A percentile compares a stretch with the other conserved stretches of the same genome.
Conservation (phyloP, 1,140 invertebrate genomes). For the Tribolium castaneum region DNA sequence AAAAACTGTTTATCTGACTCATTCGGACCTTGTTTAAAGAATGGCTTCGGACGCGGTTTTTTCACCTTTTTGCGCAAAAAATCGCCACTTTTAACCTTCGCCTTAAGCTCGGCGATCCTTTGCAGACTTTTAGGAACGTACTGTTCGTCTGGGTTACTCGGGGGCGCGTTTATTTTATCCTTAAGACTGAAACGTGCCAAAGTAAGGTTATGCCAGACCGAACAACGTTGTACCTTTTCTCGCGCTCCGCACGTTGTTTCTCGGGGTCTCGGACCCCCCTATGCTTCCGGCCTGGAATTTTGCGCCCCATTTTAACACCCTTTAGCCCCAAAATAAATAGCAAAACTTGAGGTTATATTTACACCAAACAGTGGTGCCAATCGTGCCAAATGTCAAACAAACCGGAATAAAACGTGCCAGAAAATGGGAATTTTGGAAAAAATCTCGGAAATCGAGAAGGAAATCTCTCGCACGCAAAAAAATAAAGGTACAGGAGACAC, state of each 20-base stretch:
- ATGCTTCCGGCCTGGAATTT: conserved; percentile 80
- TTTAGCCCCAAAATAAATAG: conserved; percentile 53
- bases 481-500: conserved; percentile 88
- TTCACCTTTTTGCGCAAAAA: conserved; percentile 58
- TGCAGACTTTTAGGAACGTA: conserved; percentile 73
- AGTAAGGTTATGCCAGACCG: conserved; percentile 4
- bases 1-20: conserved; percentile 66
- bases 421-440: conserved; percentile 97
- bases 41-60: conserved; percentile 43
- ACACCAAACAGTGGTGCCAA: neutral
- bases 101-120: conserved; percentile 70
- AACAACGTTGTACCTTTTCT: conserved; percentile 66
- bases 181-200: conserved; percentile 68
- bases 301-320: conserved; percentile 75
- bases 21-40: conserved; percentile 63
- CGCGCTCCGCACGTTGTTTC: conserved; percentile 70
- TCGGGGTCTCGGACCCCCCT: conserved; percentile 76
- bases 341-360: neutral
- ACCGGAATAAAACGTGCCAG: neutral
- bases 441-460: conserved; percentile 97
- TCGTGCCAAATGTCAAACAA: neutral
- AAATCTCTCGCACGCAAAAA: conserved; percentile 98
- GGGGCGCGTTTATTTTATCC: conserved; percentile 75
- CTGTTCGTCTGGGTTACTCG: conserved; percentile 73
- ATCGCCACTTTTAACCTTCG: conserved; percentile 64